These are phyloP conservation scores for Percopsis omiscomaycus DNA, from an alignment of 2,797 vertebrate genomes.

Conservation along the genomic window DNA sequence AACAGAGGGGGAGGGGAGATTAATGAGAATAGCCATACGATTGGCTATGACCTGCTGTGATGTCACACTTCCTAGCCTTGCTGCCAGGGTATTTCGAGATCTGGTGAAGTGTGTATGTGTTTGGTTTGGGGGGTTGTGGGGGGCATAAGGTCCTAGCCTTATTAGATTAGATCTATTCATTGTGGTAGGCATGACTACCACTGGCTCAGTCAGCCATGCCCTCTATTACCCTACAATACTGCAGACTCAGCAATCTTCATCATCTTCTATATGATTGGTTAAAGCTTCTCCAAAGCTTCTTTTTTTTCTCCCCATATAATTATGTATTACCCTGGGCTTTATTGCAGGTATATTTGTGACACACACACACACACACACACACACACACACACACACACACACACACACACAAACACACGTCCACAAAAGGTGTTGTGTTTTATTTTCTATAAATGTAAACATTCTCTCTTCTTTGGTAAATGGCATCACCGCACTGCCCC, in stretches of 20 bases:
- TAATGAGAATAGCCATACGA: slow-evolving; percentile 33
- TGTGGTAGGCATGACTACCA: neutral
- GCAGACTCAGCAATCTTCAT: too few relatives aligned
- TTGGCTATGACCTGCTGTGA: slow-evolving; percentile 56
- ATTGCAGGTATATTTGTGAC: too few relatives aligned
- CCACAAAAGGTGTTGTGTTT: neutral
- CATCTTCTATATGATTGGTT: too few relatives aligned
- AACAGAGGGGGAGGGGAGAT: neutral
- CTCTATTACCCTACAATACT: too few relatives aligned
- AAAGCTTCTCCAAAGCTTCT: too few relatives aligned
- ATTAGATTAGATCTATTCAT: neutral
- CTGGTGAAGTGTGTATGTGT: slow-evolving; percentile 13
- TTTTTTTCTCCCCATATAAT: too few relatives aligned
- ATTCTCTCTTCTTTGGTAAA: slow-evolving; percentile 19
- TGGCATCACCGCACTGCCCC: slow-evolving; percentile 58
- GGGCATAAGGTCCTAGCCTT: slow-evolving; percentile 7
- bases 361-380: too few relatives aligned
- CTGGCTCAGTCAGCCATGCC: too few relatives aligned
- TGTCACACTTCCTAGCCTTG: slow-evolving; percentile 59
- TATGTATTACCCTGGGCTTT: too few relatives aligned
- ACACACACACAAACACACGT: too few relatives aligned
- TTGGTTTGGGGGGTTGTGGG: neutral
- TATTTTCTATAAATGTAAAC: slow-evolving; percentile 13
- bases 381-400: too few relatives aligned
- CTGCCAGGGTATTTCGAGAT: slow-evolving; percentile 37